Base-by-base conservation (phyloP, 2,797 vertebrate genomes). In the Dallia pectoralis region DNA sequence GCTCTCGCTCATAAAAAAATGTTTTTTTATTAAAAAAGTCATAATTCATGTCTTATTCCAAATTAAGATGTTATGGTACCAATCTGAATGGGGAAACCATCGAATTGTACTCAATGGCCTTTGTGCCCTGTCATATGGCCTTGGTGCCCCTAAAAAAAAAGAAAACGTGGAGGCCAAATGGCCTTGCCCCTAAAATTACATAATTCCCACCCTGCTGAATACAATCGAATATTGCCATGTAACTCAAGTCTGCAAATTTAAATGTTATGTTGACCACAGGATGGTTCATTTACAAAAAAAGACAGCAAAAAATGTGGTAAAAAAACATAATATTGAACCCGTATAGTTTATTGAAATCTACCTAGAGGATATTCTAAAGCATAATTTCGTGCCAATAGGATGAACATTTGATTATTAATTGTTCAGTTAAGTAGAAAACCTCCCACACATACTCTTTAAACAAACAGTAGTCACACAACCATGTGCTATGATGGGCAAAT, bases 321-420 rank as follows among this genome's bases (percentile, higher is more conserved):
- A 18, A 62, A 25, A 30, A 65, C 25, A 68, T 67, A 18, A 69
- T 4, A 74, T n/a, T 29, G 11, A 59, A n/a, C 15, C 16, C 44
- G 32, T 16, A 27, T 51, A 78, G 85, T 74, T 19, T 71, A 75
- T 72, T 53, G 83, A 73, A 61, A 81, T 65, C 1, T 44, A 75
- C 72, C 75, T 36, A 70, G 56, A 74, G 76, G 79, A 86, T 78
- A 63, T 30, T 63, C 29, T 30, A 16, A 19, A 18, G 25, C 27
- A 47, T 49, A 14, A 69, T 16, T 86, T 81, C 85, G 87, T 88
- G 90, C 25, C 22, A 59, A 25, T 44, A 88, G 88, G 88, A 88
- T 81, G 84, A 87, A 82, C 61, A 18, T 11, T 59, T 86, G 88
- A 90, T 86, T 87, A 90, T 90, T 87, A 87, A 81, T 75, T 83